Conservation (phyloP, 2,888 invertebrate species). For the Dynastes grantii region DNA sequence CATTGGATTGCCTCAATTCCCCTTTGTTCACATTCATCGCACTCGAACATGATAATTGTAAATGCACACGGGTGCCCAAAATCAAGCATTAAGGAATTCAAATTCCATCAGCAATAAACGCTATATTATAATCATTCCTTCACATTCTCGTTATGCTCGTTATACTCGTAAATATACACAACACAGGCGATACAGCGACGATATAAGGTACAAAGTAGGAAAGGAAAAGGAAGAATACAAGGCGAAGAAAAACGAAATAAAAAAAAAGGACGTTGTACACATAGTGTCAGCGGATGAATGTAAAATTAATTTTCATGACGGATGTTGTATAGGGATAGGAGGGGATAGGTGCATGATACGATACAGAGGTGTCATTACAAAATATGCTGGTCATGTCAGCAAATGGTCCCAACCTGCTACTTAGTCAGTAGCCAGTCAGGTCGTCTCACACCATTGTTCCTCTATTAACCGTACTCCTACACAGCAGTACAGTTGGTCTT, state of each 20-base stretch:
- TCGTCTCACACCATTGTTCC: slow-evolving; percentile 65
- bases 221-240: slow-evolving; percentile 25
- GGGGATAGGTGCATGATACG: slow-evolving; percentile 63
- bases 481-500: slow-evolving; percentile 59
- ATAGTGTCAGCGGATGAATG: slow-evolving; percentile 63
- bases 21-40: too few species aligned
- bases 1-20: too few species aligned
- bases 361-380: slow-evolving; percentile 68
- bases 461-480: slow-evolving; percentile 63
- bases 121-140: slow-evolving; percentile 50
- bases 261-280: slow-evolving; percentile 49
- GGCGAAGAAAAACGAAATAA: slow-evolving; percentile 16
- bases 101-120: slow-evolving; percentile 45
- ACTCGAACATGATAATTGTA: too few species aligned
- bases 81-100: slow-evolving; percentile 22
- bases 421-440: slow-evolving; percentile 70
- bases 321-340: slow-evolving; percentile 64
- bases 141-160: slow-evolving; percentile 44
- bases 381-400: slow-evolving; percentile 70
- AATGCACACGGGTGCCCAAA: neutral
- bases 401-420: slow-evolving; percentile 71
- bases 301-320: slow-evolving; percentile 69
- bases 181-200: slow-evolving; percentile 19
- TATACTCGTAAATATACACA: slow-evolving; percentile 23
- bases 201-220: slow-evolving; percentile 4